Conservation (phyloP, 2,113 vertebrate genomes). For the Emydocephalus ijimae region DNA sequence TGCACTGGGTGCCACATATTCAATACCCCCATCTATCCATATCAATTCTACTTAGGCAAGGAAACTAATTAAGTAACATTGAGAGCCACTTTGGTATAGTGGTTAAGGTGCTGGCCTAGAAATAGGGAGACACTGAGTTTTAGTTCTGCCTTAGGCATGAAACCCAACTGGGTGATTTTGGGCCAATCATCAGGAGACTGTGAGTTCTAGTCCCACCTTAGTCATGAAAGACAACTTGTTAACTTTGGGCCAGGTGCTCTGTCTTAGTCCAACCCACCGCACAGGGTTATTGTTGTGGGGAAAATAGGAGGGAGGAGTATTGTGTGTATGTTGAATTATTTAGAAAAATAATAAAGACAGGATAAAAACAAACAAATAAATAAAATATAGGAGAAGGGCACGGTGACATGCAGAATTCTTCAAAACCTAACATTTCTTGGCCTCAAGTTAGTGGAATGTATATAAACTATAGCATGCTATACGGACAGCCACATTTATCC, state of each 20-base stretch:
- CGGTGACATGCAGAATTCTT: neutral
- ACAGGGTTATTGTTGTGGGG: neutral
- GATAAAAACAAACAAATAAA: neutral
- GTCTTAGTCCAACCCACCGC: neutral
- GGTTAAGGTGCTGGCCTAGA: neutral
- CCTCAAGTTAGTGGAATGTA: neutral
- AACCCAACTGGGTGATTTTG: neutral
- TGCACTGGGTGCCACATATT: neutral
- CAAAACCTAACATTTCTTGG: neutral
- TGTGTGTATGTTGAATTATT: neutral
- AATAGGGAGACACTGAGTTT: neutral
- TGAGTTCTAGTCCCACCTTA: neutral
- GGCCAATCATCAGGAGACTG: neutral
- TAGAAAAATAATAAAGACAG: neutral
- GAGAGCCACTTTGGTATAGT: neutral
- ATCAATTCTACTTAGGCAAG: neutral
- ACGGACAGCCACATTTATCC: neutral
- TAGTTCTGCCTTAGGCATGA: neutral
- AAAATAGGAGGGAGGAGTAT: neutral
- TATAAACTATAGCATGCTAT: no score
- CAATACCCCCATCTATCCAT: neutral
- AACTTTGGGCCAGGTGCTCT: neutral
- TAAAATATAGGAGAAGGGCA: neutral
- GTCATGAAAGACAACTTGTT: neutral
- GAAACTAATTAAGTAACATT: neutral